Conservation (phyloP, 2,113 vertebrate genomes). For the Datnioides undecimradiatus region DNA sequence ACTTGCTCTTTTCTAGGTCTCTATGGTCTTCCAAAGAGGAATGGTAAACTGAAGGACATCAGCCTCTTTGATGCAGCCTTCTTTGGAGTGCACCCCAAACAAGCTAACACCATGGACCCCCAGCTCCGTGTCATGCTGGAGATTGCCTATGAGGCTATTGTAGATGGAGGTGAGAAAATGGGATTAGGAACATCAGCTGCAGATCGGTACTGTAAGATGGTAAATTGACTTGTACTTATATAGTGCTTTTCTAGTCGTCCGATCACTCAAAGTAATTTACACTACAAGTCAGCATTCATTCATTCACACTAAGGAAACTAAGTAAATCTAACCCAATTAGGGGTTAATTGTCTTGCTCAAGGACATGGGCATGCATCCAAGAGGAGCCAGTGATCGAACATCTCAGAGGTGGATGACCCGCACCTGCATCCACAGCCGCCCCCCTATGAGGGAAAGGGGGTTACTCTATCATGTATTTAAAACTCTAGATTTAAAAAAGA, state of each 20-base stretch:
- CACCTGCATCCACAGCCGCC: no score
- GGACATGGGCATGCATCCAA: no score
- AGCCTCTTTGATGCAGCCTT: slow-evolving; percentile 94
- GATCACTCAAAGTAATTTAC: no score
- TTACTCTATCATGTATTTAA: background rate
- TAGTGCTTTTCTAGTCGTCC: no score
- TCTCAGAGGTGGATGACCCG: no score
- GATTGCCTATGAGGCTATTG: slow-evolving; percentile 92
- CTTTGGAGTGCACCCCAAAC: slow-evolving; percentile 94
- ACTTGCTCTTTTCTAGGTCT: slow-evolving; percentile 83
- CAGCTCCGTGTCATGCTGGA: slow-evolving; percentile 94
- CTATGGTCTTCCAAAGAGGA: slow-evolving; percentile 91
- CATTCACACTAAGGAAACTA: no score
- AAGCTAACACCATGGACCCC: slow-evolving; percentile 98
- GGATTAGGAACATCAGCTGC: background rate
- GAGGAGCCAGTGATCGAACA: no score
- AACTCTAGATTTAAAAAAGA: background rate
- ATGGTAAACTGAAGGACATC: slow-evolving; percentile 96
- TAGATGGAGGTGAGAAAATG: slow-evolving; percentile 90
- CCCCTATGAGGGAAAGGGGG: background rate
- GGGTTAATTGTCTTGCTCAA: no score
- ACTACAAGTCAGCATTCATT: no score
- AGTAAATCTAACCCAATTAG: no score
- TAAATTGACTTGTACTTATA: no score
- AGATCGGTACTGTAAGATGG: no score